These are phyloP conservation scores for Prunella fulvescens DNA, from an alignment of 2,113 vertebrate genomes.

Conservation along the genomic window DNA sequence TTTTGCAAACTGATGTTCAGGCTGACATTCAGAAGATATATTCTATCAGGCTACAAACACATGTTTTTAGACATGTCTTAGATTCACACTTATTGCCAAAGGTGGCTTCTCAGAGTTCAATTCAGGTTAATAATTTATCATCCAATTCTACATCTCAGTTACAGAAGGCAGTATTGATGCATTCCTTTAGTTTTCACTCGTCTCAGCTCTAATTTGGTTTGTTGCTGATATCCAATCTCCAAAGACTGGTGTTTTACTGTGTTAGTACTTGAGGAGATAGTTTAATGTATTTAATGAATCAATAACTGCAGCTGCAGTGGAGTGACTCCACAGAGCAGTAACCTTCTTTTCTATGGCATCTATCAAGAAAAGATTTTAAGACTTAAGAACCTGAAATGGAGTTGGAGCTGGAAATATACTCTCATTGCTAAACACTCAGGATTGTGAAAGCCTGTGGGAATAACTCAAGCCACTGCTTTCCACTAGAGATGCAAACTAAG, in stretches of 20 bases:
- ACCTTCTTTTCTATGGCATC: background rate
- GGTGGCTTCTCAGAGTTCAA: background rate
- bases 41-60: background rate
- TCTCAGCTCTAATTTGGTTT: background rate
- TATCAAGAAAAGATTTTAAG: background rate
- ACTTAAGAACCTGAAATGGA: background rate
- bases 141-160: background rate
- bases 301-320: background rate
- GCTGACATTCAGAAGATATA: background rate
- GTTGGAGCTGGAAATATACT: background rate
- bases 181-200: background rate
- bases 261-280: background rate
- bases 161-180: background rate
- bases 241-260: background rate
- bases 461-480: background rate
- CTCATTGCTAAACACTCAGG: background rate
- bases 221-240: background rate
- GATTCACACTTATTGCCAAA: background rate
- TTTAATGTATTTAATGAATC: constrained; percentile 34
- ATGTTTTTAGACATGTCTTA: background rate
- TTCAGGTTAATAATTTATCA: background rate
- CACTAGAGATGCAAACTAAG: background rate
- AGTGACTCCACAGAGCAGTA: background rate
- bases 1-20: background rate
- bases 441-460: background rate